These are phyloP conservation scores for Todiramphus saurophagus DNA, from an alignment of 2,113 vertebrate species.

Conservation along the genomic window DNA sequence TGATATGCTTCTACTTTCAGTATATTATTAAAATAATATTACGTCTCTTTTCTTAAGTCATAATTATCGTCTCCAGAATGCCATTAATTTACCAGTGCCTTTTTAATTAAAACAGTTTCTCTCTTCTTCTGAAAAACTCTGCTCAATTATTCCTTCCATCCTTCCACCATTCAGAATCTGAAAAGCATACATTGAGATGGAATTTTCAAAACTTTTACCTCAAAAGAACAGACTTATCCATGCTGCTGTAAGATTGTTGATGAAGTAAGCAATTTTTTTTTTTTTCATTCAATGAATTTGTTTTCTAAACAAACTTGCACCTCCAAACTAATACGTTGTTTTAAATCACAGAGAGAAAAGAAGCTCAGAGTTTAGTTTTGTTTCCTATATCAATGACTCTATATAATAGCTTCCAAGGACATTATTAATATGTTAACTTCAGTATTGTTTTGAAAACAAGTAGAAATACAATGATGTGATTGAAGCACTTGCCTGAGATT, in stretches of 20 bases:
- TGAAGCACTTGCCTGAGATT: not conserved
- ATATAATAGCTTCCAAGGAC: not conserved
- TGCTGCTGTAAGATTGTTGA: not conserved
- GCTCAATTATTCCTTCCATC: not conserved
- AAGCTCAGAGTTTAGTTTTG: not conserved
- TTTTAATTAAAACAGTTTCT: not conserved
- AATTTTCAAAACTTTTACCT: not conserved
- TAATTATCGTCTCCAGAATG: not conserved
- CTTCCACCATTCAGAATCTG: not conserved
- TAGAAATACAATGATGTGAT: not conserved
- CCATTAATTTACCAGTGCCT: not conserved
- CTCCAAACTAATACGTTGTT: not conserved
- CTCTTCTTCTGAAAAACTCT: not conserved
- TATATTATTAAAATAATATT: not conserved
- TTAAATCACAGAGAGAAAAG: not conserved
- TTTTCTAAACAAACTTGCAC: not conserved
- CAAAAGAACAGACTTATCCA: not conserved
- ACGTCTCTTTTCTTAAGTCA: not conserved
- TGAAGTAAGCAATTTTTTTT: not conserved
- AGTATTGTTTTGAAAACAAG: not conserved
- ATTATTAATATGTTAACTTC: not conserved
- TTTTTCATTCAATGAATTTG: not conserved
- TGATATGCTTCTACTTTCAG: not conserved
- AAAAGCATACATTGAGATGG: not conserved
- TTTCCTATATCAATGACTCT: not conserved